Conservation (phyloP, 2,888 invertebrate species). For the Ecdyonurus torrentis region DNA sequence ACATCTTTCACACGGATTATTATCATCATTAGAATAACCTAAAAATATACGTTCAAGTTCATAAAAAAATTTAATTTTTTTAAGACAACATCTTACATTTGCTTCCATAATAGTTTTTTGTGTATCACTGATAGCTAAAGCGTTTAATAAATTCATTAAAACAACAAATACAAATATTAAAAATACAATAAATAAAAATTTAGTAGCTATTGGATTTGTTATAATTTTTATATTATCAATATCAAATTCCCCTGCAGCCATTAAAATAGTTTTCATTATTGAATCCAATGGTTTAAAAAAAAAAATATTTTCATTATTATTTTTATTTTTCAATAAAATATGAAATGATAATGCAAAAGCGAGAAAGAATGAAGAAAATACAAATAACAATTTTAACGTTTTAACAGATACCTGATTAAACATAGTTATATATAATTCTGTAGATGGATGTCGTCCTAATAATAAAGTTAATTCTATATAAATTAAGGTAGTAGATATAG, state of each 20-base stretch:
- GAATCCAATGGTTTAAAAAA: background rate
- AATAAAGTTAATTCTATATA: background rate
- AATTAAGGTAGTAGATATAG: background rate
- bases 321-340: background rate
- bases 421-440: background rate
- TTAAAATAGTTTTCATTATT: background rate
- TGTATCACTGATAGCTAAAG: background rate
- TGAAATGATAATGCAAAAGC: background rate
- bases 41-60: background rate
- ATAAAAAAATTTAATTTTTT: background rate
- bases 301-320: background rate
- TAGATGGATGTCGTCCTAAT: background rate
- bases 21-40: background rate
- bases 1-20: background rate
- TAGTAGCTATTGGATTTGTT: background rate
- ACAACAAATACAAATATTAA: background rate
- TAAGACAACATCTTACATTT: background rate
- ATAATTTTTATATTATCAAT: background rate
- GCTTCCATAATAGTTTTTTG: background rate
- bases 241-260: background rate
- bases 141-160: background rate
- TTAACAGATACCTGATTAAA: background rate
- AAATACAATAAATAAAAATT: background rate
- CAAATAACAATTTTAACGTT: background rate
- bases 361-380: background rate